Evolutionary conservation across 2,113 vertebrate species (phyloP), one percentile per base, ranked within the genome.

Genomic region (Dipodomys merriami): DNA sequence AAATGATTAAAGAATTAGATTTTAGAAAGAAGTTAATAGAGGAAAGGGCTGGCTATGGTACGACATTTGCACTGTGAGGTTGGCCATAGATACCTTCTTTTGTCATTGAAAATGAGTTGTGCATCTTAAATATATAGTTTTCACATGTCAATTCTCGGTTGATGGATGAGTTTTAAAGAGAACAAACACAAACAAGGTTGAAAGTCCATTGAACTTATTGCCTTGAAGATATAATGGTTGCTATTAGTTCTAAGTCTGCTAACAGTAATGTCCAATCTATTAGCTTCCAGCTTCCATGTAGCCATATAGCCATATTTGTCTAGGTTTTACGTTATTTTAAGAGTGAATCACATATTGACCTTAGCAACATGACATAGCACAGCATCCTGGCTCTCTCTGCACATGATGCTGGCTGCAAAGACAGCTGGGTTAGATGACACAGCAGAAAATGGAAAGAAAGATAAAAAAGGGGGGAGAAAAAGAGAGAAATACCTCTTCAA

Each of bases 271-370:
- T 30, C 4, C 6, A 39, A 53, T 29, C 33, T 1, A 39, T 39
- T 39, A n/a, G 53, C 29, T 92, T 80, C 18, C n/a, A n/a, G 19
- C 18, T 22, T 79, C 86, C 80, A 81, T 60, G 33, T 30, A 91
- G 27, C 1, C 44, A 86, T 44, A 86, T 5, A 86, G 39, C 89
- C 35, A 4, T 74, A 64, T 82, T 39, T 69, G 39, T 94, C 46
- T 68, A 73, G 35, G 65, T 19, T 68, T 87, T 30, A 12, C 62
- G 72, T 91, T 86, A 93, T 94, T 96, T 95, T 94, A 91, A 95
- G 81, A 83, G 30, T 86, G 73, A 91, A 69, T 57, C 62, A 64
- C 69, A 57, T 49, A 9, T 23, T 73, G 73, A 88, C 64, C 29
- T 91, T 77, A 49, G 72, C 69, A 35, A 81, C 81, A 87, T 80